Evolutionary conservation across 2,888 invertebrate species (phyloP).

Genomic region (Agriopis aurantiaria): DNA sequence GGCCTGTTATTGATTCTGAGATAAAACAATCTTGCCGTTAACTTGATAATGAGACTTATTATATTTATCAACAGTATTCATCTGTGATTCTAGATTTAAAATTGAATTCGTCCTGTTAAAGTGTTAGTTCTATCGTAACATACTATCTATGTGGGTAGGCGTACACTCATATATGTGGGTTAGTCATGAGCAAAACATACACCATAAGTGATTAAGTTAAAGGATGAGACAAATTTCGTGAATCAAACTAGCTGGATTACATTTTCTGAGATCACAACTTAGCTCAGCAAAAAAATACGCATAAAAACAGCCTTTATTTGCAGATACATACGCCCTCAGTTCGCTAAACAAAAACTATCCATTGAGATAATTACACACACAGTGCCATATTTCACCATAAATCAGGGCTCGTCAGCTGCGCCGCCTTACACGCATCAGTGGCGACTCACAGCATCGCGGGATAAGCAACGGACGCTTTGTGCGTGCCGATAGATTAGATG

Average conservation of each 20-base stretch:
- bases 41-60: background rate
- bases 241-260: background rate
- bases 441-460: constrained; percentile 74
- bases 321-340: constrained; percentile 12
- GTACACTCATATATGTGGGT: too few species aligned
- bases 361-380: constrained; percentile 36
- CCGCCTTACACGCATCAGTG: constrained; percentile 80
- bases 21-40: constrained; percentile 25
- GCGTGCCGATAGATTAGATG: constrained; percentile 77
- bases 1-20: constrained; percentile 37
- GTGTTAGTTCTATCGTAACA: too few species aligned
- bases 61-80: background rate
- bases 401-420: constrained; percentile 68
- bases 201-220: too few species aligned
- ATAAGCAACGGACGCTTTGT: constrained; percentile 82
- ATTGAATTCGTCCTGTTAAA: too few species aligned
- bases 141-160: too few species aligned
- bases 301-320: constrained; percentile 13
- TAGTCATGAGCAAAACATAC: background rate
- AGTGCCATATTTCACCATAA: constrained; percentile 30
- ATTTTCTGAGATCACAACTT: background rate
- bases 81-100: background rate
- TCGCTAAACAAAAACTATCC: constrained; percentile 31
- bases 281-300: constrained; percentile 1
- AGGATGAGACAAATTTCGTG: background rate